Percentiles rank a stretch among this genome's conserved stretches.
These are phyloP conservation scores for Neotragus moschatus DNA, from an alignment of 2,113 vertebrate genomes.

Conservation along the genomic window DNA sequence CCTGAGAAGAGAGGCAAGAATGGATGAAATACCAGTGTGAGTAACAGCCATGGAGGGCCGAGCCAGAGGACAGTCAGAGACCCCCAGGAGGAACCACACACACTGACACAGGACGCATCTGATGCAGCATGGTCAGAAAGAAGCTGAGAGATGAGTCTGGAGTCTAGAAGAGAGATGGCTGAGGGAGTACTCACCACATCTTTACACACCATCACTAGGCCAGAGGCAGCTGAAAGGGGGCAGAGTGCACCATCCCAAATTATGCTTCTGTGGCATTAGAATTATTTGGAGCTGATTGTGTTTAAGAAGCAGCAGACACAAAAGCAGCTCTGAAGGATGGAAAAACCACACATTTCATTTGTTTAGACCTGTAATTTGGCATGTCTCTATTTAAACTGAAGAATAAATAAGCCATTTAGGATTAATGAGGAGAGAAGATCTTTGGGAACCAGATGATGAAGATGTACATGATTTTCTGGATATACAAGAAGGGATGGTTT, in stretches of 20 bases:
- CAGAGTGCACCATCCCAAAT: neutral
- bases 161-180: neutral
- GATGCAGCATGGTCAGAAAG: fast-evolving
- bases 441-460: constrained; percentile 21
- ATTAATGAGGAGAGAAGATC: constrained; percentile 19
- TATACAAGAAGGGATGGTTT: neutral
- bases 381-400: neutral
- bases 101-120: neutral
- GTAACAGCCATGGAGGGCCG: neutral
- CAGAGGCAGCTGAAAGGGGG: neutral
- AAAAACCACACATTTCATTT: neutral
- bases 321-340: neutral
- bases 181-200: fast-evolving
- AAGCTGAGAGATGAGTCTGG: neutral
- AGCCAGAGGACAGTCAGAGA: neutral
- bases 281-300: neutral
- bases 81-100: neutral
- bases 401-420: constrained; percentile 26
- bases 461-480: neutral
- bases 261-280: neutral
- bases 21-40: neutral
- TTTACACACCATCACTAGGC: neutral
- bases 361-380: neutral
- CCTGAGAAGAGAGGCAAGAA: neutral
- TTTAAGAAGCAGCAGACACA: neutral